Percentiles rank a stretch among this genome's conserved stretches.
Evolutionary conservation across 2,797 vertebrate species (phyloP).

Genomic region (Trachops cirrhosus): DNA sequence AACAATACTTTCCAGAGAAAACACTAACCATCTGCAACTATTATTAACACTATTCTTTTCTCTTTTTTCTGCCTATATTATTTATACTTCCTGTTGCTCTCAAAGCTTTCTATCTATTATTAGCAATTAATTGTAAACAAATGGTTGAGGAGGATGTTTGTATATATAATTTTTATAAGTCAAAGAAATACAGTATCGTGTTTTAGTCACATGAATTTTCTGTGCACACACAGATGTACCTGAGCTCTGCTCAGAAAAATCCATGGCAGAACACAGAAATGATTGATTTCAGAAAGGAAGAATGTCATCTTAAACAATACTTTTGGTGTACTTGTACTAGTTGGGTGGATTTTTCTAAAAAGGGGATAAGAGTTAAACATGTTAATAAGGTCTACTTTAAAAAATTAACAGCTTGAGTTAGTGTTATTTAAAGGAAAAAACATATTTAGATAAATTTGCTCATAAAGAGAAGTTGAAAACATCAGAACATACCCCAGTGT

Average conservation of each 20-base stretch:
- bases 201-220: constrained; percentile 60
- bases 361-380: neutral
- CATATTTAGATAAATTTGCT: neutral
- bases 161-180: constrained; percentile 22
- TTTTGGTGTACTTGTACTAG: neutral
- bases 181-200: constrained; percentile 72
- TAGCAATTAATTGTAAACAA: constrained; percentile 83
- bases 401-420: constrained; percentile 27
- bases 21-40: constrained; percentile 84
- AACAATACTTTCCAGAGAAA: constrained; percentile 82
- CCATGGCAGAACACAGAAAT: neutral
- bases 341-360: neutral
- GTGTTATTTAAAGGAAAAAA: neutral
- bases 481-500: constrained; percentile 63
- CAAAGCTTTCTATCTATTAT: constrained; percentile 79
- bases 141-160: constrained; percentile 65
- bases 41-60: constrained; percentile 78
- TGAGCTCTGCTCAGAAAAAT: constrained; percentile 13
- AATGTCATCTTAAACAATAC: neutral
- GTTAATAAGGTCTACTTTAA: neutral
- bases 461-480: constrained; percentile 60
- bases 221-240: constrained; percentile 7
- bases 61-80: constrained; percentile 77
- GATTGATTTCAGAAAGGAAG: neutral
- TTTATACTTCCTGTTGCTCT: constrained; percentile 74